Base-by-base conservation (phyloP, 1,140 invertebrate genomes). In the Lucilia sericata region DNA sequence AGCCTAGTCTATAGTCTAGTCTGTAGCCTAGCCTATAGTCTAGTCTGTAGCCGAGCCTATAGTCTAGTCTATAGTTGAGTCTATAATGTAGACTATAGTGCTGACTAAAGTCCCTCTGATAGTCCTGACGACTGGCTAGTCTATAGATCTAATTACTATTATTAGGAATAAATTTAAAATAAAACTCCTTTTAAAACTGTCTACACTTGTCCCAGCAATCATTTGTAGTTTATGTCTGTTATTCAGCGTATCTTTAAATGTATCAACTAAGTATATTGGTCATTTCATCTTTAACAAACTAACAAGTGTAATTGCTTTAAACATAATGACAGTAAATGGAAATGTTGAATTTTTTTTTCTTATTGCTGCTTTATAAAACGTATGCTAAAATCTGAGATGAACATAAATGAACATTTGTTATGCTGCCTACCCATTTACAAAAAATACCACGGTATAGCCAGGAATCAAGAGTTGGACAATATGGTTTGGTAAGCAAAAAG, bases 251-350 rank as follows among this genome's bases (percentile, higher is more conserved):
- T 80, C 76, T 80, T 80, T 80, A 80, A 49, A 42, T 80, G 47
- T 80, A 80, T 51, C 42, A 51, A 8, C n/a, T 21, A 60, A n/a
- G 36, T 19, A 51, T 80, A 80, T 80, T 80, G 76, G 17, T 8
- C 76, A 49, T 80, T 80, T 80, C 76, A 80, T 80, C 47, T 80
- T 80, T 51, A 21, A 80, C 42, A 80, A 80, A 49, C 42, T 49
- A 80, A 80, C 76, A 80, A 80, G 42, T 80, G 76, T 80, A 80
- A 80, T 80, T 80, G 47, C 47, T 80, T 80, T 47, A 17, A 80
- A 80, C 76, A 80, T 80, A 80, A 80, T 80, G 76, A 80, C 76
- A 49, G 42, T 80, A 80, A 80, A 80, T 80, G 76, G 76, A 80
- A 80, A 80, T 80, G 76, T 49, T 47, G 47, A 9, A 49, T 80